These are phyloP conservation scores for Hemicentrotus pulcherrimus DNA, from an alignment of 35 echinoderm and acorn worm genomes.

Conservation along the genomic window DNA sequence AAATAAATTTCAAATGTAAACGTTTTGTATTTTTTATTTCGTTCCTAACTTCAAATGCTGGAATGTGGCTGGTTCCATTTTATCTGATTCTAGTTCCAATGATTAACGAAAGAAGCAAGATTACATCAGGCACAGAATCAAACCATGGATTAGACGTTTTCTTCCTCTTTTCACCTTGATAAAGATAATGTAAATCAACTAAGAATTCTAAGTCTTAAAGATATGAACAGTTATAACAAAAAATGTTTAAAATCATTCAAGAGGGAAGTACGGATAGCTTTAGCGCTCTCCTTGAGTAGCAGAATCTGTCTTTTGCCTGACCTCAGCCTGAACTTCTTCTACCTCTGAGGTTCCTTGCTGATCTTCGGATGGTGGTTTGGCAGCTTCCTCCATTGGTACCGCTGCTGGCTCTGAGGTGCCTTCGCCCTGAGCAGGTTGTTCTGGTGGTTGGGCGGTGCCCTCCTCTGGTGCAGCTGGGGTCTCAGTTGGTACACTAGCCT, in stretches of 20 bases:
- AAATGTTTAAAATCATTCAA: neutral
- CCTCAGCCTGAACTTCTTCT: slow-evolving; percentile 23
- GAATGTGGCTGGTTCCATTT: neutral
- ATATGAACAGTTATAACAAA: neutral
- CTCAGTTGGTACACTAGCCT: slow-evolving; percentile 30
- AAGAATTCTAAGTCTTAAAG: neutral
- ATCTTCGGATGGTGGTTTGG: neutral
- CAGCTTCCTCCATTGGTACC: neutral
- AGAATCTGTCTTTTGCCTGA: slow-evolving; percentile 64
- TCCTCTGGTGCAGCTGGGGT: slow-evolving; percentile 37
- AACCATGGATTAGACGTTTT: neutral
- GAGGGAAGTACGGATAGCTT: neutral
- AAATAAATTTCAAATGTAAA: neutral
- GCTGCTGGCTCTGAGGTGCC: slow-evolving; percentile 17
- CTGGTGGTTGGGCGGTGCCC: neutral
- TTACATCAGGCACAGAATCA: neutral
- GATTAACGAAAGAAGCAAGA: neutral
- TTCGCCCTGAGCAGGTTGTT: neutral
- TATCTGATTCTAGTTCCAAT: neutral
- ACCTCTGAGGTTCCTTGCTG: neutral
- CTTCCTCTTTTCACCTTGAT: neutral
- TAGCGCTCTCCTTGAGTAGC: slow-evolving; percentile 60
- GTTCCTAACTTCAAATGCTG: neutral
- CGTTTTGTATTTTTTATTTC: neutral
- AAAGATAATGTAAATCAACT: neutral